Evolutionary conservation across 2,113 vertebrate species (phyloP).

Genomic region (Gambusia affinis): DNA sequence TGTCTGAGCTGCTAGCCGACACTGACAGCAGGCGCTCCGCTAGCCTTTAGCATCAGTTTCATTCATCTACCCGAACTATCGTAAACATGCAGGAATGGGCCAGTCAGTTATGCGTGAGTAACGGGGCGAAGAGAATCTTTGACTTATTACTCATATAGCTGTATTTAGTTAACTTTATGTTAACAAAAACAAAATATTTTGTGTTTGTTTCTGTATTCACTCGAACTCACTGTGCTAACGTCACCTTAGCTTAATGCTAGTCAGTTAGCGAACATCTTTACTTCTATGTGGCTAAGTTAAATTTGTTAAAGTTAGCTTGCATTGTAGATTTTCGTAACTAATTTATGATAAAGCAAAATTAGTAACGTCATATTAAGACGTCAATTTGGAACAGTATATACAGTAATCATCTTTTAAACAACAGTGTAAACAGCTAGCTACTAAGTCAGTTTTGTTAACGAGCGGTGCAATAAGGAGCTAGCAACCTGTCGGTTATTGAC

Average conservation of each 20-base stretch:
- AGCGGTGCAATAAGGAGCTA: constrained; percentile 10
- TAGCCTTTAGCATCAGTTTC: constrained; percentile 62
- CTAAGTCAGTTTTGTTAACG: constrained; percentile 1
- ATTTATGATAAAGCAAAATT: background rate
- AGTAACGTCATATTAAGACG: background rate
- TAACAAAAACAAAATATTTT: background rate
- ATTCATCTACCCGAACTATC: constrained; percentile 46
- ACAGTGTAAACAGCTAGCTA: constrained; percentile 3
- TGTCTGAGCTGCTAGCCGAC: constrained; percentile 67
- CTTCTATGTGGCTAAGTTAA: background rate
- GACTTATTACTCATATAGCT: background rate
- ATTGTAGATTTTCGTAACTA: background rate
- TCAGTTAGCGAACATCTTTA: constrained; percentile 23
- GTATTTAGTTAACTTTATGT: background rate
- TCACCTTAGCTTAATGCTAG: constrained; percentile 44
- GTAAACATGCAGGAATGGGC: constrained; percentile 81
- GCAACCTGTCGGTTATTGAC: constrained; percentile 16
- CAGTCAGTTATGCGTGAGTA: constrained; percentile 82
- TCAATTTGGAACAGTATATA: background rate
- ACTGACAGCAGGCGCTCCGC: constrained; percentile 43
- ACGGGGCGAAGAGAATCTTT: background rate
- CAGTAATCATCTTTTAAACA: background rate
- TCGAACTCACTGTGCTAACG: constrained; percentile 35
- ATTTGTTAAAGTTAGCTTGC: background rate
- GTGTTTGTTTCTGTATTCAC: background rate